These are phyloP conservation scores for Frieseomelitta varia DNA, from an alignment of 1,140 invertebrate genomes.

Conservation along the genomic window DNA sequence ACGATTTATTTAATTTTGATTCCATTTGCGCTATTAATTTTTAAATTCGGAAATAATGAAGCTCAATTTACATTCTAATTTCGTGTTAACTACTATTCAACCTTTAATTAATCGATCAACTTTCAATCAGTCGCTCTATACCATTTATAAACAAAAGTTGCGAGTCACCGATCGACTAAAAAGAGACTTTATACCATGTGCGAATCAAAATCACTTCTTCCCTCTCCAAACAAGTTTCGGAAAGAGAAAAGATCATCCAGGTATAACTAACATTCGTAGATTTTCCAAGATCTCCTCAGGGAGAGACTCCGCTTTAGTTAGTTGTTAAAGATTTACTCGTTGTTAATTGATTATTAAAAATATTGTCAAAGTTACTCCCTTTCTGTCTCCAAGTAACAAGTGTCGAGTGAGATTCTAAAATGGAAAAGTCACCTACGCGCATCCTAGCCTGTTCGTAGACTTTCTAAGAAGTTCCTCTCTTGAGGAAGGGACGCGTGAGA, in stretches of 20 bases:
- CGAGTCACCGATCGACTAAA: too few relatives aligned
- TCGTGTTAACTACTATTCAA: too few relatives aligned
- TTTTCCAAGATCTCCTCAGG: not conserved
- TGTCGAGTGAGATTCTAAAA: not conserved
- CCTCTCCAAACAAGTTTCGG: not conserved
- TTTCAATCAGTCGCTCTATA: too few relatives aligned
- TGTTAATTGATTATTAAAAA: too few relatives aligned
- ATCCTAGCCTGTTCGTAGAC: not conserved
- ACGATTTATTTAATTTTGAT: not conserved
- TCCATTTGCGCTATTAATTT: not conserved
- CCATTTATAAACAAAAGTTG: too few relatives aligned
- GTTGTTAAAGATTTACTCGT: too few relatives aligned
- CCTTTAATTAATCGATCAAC: too few relatives aligned
- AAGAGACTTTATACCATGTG: too few relatives aligned
- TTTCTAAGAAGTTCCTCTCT: not conserved
- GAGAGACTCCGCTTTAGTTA: too few relatives aligned
- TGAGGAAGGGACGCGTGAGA: slow-evolving; percentile 7
- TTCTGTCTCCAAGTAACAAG: not conserved
- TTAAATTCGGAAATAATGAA: not conserved
- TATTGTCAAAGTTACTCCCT: not conserved
- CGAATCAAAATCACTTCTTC: too few relatives aligned
- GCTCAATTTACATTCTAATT: not conserved
- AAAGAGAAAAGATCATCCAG: not conserved
- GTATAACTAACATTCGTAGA: not conserved
- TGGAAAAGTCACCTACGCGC: not conserved